Evolutionary conservation across 1,140 invertebrate genomes (phyloP), one percentile per base, ranked within the genome.

Genomic region (Cyclina sinensis): DNA sequence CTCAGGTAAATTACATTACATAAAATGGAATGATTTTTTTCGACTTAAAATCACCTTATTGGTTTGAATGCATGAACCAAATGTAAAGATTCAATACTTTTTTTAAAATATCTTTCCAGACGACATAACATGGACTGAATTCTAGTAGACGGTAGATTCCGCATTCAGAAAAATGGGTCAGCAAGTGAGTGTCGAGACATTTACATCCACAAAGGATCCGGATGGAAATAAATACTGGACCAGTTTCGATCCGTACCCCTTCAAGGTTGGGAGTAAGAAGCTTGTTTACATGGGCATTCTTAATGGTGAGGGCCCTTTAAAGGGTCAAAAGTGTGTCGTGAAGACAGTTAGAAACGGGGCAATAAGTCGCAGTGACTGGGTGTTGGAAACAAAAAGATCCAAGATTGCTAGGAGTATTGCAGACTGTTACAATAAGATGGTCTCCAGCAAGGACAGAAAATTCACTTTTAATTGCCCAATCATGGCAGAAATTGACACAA

Each of bases 221-320:
- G 80, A 87, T 65, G 89, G 89, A 2, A 57, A 90, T 48, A 83
- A 70, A 54, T 90, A 87, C 80, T 90, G 84, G 85, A 73, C 86
- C 1, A 90, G 89, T 51, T 90, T 90, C 73, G 89, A 90, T 35
- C 86, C 86, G 32, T 90, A 90, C 74, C 89, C 89, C 3, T 84
- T 87, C 59, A 83, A 83, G 35, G 59, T 87, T 14, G 89, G 89
- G 9, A 79, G 54, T 43, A 48, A 39, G 39, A 90, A 86, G 32
- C 68, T 90, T 24, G 80, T 83, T 32, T 86, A 90, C 57, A 82
- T 86, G 79, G 85, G 89, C 14, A 86, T 90, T 51, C 65, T 87
- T 27, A 90, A 90, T 73, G 80, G 86, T 1, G 74, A 85, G 46
- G 89, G 89, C 11, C 86, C 80, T 12, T 57, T 86, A 32, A 87